Evolutionary conservation across 92 coral and sea anemone genomes (phyloP), one percentile per base, ranked within the genome.

Genomic region (Pocillopora meandrina): DNA sequence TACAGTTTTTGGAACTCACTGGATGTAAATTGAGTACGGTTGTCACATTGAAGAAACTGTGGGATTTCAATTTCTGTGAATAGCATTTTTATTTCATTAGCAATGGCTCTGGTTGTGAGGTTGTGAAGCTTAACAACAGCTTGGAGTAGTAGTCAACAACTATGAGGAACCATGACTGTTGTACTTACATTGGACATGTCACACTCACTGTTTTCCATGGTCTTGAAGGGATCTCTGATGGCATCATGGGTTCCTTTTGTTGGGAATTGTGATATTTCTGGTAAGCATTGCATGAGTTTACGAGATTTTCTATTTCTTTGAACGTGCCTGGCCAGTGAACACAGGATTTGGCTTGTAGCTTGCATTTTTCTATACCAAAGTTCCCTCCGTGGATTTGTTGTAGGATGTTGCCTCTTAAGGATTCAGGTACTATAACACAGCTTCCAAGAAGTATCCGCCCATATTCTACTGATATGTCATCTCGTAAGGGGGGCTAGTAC

Each of bases 321-420:
- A 65, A 65, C 17, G 87, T 87, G 47, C 80, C 84, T n/a, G 87
- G 84, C 92, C 91, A 91, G 61, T 79, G 85, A 47, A 88, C 87
- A 16, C 80, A 55, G 72, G 85, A 72, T 72, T 71, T 82, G 55
- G 90, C 93, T 42, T 86, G 84, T 42, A 75, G 88, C 59, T 87
- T 82, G 81, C 85, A 72, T 55, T 86, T 86, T 62, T 82, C 90
- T 33, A 87, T 72, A 17, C 88, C 85, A 31, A 80, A 62, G 79
- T 82, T 88, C 33, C 90, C 90, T 57, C 35, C 77, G 72, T 87
- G 90, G 49, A 80, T 90, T 69, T 66, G 71, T 73, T 82, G 64
- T 49, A 82, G 61, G 65, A 85, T 64, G 17, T 81, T 65, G 14
- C 61, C 80, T 79, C 68, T 76, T 62, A 11, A 79, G n/a, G n/a